Evolutionary conservation across 1,140 invertebrate species (phyloP).

Genomic region (Bombus haemorrhoidalis): DNA sequence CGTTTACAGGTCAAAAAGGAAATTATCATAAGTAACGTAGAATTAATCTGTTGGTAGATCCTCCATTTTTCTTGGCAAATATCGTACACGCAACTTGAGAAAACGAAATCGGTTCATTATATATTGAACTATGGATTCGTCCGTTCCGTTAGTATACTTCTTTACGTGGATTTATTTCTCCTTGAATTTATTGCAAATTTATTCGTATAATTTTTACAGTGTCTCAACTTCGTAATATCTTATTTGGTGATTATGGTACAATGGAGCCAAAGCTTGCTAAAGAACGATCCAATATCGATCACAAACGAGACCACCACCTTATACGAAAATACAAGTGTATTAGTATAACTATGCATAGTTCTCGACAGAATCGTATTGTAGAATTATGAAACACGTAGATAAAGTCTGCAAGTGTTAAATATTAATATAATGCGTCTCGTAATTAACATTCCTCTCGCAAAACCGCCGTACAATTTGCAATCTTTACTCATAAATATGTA

Average conservation of each 20-base stretch:
- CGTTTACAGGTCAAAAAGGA: too few species aligned
- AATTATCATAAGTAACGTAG: not conserved
- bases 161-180: rapidly evolving
- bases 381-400: not conserved
- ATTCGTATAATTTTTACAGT: not conserved
- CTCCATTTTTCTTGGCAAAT: slow-evolving; percentile 52
- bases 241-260: slow-evolving; percentile 58
- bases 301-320: not conserved
- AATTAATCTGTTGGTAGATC: slow-evolving; percentile 25
- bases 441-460: not conserved
- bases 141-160: not conserved
- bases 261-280: not conserved
- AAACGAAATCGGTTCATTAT: not conserved
- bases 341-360: not conserved
- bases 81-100: slow-evolving; percentile 14
- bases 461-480: too few species aligned
- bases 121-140: not conserved
- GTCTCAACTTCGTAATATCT: slow-evolving; percentile 29
- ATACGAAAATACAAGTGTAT: not conserved
- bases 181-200: not conserved
- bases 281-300: rapidly evolving
- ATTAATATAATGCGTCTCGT: not conserved
- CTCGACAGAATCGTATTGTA: not conserved
- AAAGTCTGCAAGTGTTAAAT: not conserved
- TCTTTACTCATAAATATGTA: too few species aligned